Percentiles rank a stretch among this genome's conserved stretches.
Conservation (phyloP, 2,888 invertebrate species). For the Hetaerina titia region DNA sequence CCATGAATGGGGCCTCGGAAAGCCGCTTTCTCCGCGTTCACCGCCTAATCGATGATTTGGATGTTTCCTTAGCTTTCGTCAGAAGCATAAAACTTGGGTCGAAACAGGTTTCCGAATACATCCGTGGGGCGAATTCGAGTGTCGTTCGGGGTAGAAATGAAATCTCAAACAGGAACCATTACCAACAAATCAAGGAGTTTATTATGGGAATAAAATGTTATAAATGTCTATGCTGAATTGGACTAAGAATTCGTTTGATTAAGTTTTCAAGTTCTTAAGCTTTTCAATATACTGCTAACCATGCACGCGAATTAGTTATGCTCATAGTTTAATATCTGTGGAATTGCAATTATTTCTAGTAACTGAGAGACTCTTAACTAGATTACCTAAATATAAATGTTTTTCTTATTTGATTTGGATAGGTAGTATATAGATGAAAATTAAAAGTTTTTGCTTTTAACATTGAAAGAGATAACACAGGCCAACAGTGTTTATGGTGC, state of each 20-base stretch:
- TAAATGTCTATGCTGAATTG: background rate
- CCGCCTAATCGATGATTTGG: constrained; percentile 15
- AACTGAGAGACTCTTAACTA: no score
- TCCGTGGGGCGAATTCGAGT: background rate
- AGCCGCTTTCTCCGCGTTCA: constrained; percentile 12
- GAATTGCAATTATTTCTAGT: no score
- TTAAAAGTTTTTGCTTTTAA: no score
- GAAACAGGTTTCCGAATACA: background rate
- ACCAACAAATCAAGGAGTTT: background rate
- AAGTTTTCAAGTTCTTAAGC: background rate
- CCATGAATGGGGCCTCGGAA: background rate
- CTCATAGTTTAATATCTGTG: no score
- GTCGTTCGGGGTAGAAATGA: background rate
- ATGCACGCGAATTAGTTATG: no score
- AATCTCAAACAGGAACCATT: background rate
- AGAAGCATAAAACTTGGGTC: background rate
- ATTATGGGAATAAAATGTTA: background rate
- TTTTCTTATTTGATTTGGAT: no score
- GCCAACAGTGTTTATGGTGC: no score
- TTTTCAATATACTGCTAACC: no score
- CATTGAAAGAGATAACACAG: no score
- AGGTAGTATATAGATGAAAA: no score
- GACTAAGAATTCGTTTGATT: background rate
- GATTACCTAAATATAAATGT: no score
- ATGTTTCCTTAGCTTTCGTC: background rate